Conservation (phyloP, 2,888 invertebrate genomes). For the Stramonita haemastoma region DNA sequence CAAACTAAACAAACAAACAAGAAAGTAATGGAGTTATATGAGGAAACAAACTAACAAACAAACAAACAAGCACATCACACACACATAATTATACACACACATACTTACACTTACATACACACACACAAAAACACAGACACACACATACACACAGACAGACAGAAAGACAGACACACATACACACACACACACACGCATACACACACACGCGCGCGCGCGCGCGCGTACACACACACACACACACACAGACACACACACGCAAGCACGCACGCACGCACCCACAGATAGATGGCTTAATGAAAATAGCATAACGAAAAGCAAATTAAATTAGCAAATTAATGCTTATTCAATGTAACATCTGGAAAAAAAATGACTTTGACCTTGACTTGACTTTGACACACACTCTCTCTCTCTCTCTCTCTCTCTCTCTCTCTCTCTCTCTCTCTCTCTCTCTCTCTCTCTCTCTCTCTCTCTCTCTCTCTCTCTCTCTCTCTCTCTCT, state of each 20-base stretch:
- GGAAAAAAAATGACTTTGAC: too few relatives aligned
- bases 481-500: too few relatives aligned
- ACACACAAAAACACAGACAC: neutral
- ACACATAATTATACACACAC: too few relatives aligned
- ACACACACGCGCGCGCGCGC: neutral
- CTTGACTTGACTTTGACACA: neutral
- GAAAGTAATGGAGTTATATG: neutral
- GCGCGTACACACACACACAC: neutral
- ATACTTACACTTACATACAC: neutral
- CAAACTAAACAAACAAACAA: neutral
- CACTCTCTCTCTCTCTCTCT: neutral
- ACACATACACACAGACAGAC: slow-evolving; percentile 16
- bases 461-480: too few relatives aligned
- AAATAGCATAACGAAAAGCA: neutral
- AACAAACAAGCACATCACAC: too few relatives aligned
- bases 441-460: too few relatives aligned
- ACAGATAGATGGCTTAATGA: neutral
- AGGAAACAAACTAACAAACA: neutral
- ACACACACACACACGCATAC: slow-evolving; percentile 5
- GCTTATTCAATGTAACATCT: too few relatives aligned
- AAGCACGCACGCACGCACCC: neutral
- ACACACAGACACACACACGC: slow-evolving; percentile 13
- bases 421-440: too few relatives aligned
- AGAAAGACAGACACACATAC: slow-evolving; percentile 15
- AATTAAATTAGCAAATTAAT: too few relatives aligned